These are phyloP conservation scores for Pseudomugil gertrudae DNA, from an alignment of 2,797 vertebrate genomes.

Conservation along the genomic window DNA sequence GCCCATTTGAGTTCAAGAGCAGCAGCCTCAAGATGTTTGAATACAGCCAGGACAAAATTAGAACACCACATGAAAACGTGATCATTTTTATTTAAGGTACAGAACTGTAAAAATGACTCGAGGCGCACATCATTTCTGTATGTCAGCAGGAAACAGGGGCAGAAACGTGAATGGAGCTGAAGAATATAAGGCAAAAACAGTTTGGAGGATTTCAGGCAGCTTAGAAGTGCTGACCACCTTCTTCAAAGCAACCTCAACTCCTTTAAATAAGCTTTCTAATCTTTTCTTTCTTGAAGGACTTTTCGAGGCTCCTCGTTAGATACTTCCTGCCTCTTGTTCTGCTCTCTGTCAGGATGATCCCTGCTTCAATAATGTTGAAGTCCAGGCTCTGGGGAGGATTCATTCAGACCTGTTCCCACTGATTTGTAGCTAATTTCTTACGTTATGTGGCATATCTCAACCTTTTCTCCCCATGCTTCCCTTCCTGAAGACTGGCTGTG, in stretches of 20 bases:
- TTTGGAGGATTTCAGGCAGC: neutral
- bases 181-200: neutral
- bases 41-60: constrained; percentile 1
- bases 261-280: neutral
- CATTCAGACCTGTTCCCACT: neutral
- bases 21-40: constrained; percentile 13
- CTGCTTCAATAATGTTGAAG: neutral
- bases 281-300: neutral
- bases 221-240: neutral
- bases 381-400: no score
- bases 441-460: neutral
- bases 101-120: neutral
- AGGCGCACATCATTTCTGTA: neutral
- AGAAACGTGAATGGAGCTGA: neutral
- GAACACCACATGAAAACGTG: neutral
- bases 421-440: neutral
- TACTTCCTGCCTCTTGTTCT: no score
- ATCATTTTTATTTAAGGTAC: neutral
- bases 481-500: neutral
- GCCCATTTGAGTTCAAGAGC: constrained; percentile 53
- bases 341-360: neutral
- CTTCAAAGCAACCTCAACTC: neutral
- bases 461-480: neutral
- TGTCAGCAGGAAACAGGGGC: neutral
- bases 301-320: no score